Conservation (phyloP, 2,888 invertebrate genomes). For the Papilio elwesi region DNA sequence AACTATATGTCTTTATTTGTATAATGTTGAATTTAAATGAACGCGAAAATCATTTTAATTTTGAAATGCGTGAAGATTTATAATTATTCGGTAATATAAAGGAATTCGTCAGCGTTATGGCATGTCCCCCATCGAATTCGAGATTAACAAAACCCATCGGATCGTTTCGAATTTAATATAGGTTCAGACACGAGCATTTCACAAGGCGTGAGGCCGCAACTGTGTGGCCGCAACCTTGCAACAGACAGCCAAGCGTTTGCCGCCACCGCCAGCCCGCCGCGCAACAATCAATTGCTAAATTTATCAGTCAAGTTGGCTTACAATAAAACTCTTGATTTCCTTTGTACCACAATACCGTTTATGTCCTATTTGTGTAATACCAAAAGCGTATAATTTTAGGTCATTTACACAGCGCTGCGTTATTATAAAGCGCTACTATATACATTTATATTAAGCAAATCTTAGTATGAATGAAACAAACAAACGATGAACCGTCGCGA, state of each 20-base stretch:
- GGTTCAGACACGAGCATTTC: constrained; percentile 82
- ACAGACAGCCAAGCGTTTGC: constrained; percentile 34
- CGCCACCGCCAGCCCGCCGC: constrained; percentile 48
- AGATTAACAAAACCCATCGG: constrained; percentile 72
- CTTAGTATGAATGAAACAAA: not conserved
- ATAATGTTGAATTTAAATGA: constrained; percentile 45
- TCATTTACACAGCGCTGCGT: constrained; percentile 47
- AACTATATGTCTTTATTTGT: constrained; percentile 24
- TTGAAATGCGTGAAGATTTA: not conserved
- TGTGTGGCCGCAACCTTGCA: constrained; percentile 71
- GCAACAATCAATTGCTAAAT: constrained; percentile 76
- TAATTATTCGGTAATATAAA: not conserved
- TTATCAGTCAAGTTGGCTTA: constrained; percentile 68
- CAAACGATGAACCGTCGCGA: not conserved
- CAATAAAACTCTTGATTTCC: constrained; percentile 54
- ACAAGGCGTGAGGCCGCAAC: constrained; percentile 76
- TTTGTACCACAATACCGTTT: constrained; percentile 57
- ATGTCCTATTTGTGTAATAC: constrained; percentile 64
- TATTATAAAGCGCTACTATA: constrained; percentile 51
- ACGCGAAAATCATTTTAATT: constrained; percentile 34
- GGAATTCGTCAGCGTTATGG: constrained; percentile 44
- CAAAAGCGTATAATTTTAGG: constrained; percentile 52
- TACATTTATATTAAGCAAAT: constrained; percentile 1
- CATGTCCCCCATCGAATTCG: constrained; percentile 63
- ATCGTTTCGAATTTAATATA: constrained; percentile 78